phyloP scores from a whole-genome alignment of 2,113 vertebrate genomes.

The Nothoprocta pentlandii region DNA sequence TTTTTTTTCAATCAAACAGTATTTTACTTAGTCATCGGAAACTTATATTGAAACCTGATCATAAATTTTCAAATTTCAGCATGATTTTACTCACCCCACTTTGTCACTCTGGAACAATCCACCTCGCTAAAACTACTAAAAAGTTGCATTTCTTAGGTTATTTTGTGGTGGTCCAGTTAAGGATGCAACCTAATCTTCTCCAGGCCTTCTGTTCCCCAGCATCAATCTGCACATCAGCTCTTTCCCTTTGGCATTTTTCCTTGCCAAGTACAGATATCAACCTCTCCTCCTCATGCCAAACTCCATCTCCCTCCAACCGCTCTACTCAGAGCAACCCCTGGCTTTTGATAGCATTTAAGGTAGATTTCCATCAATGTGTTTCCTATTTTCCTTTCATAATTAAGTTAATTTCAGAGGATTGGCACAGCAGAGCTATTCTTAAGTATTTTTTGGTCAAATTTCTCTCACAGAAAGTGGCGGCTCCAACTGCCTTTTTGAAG shows the following conservation, averaged over 20 bases:
- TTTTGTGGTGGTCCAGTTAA: neutral
- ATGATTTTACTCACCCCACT: neutral
- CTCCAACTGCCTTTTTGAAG: neutral
- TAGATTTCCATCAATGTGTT: neutral
- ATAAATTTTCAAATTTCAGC: neutral
- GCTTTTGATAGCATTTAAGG: neutral
- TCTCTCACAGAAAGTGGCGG: neutral
- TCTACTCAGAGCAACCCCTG: neutral
- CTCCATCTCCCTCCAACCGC: neutral
- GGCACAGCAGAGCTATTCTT: neutral
- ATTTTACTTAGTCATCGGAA: neutral
- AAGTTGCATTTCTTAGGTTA: neutral
- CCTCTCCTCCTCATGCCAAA: neutral
- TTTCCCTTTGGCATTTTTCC: neutral
- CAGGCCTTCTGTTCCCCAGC: fast-evolving
- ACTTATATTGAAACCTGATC: neutral
- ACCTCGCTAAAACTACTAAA: neutral
- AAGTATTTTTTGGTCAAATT: neutral
- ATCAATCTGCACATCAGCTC: neutral
- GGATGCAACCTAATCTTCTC: neutral
- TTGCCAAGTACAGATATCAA: neutral
- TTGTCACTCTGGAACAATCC: neutral
- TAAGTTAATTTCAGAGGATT: fast-evolving
- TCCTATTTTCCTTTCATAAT: neutral
- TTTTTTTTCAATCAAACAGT: neutral